Conservation (phyloP, 2,797 vertebrate genomes). For the Pelochelys cantorii region DNA sequence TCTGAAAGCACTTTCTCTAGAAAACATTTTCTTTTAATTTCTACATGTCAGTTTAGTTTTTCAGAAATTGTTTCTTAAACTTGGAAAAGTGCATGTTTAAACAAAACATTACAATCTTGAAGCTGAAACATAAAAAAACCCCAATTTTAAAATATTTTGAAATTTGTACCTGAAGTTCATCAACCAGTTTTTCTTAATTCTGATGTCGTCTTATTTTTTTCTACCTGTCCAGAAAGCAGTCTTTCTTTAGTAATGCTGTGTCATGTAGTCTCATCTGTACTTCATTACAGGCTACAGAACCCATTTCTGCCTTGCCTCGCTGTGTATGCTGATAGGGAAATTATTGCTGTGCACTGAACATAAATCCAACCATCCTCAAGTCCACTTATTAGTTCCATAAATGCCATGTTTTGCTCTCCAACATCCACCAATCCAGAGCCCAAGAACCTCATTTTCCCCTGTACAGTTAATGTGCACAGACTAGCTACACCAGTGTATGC, state of each 20-base stretch:
- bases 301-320: background rate
- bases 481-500: background rate
- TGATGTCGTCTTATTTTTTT: background rate
- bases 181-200: background rate
- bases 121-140: background rate
- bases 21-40: background rate
- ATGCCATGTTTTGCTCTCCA: background rate
- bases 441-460: accelerated
- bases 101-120: background rate
- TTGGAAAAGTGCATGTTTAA: background rate
- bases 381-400: background rate
- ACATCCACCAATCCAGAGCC: background rate
- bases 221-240: background rate
- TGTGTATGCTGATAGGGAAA: background rate
- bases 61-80: background rate
- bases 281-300: background rate
- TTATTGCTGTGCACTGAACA: background rate
- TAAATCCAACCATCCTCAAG: background rate
- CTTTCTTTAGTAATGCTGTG: background rate
- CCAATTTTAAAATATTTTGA: background rate
- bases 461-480: accelerated
- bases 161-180: background rate
- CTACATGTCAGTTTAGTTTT: background rate
- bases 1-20: background rate
- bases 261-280: background rate